Percentiles rank a stretch among this genome's conserved stretches.
Conservation (phyloP, 2,113 vertebrate genomes). For the Poecilia latipinna region DNA sequence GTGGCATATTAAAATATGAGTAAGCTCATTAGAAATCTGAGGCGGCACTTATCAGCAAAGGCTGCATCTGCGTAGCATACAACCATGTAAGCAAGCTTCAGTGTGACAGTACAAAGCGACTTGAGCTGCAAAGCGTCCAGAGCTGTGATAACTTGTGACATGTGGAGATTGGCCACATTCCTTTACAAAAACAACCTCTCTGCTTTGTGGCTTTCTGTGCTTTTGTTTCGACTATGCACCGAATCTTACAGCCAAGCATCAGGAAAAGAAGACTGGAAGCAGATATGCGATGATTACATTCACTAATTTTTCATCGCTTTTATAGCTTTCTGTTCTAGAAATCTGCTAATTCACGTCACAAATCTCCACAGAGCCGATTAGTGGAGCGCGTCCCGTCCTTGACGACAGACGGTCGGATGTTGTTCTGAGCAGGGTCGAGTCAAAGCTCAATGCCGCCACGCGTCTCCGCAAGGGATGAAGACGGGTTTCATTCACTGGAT, state of each 20-base stretch:
- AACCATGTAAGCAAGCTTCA: conserved; percentile 9
- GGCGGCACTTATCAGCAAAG: background rate
- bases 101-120: conserved; percentile 14
- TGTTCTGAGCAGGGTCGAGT: conserved; percentile 9
- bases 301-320: conserved; percentile 33
- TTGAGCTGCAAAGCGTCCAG: conserved; percentile 13
- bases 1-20: conserved; percentile 26
- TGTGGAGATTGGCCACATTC: conserved; percentile 25
- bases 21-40: conserved; percentile 7
- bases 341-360: conserved; percentile 43
- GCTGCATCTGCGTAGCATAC: background rate
- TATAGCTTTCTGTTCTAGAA: conserved; percentile 27
- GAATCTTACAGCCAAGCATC: conserved; percentile 4
- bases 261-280: conserved; percentile 8
- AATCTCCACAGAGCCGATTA: conserved; percentile 61
- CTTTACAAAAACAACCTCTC: conserved; percentile 18
- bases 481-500: conserved; percentile 34
- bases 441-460: conserved; percentile 27
- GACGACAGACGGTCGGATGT: conserved; percentile 5
- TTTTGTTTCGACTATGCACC: conserved; percentile 25
- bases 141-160: conserved; percentile 12
- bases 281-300: conserved; percentile 49
- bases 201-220: background rate
- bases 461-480: conserved; percentile 29
- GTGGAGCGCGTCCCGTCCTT: conserved; percentile 12